Percentiles rank a stretch among this genome's conserved stretches.
Conservation (phyloP, 2,888 invertebrate species). For the Agriopis leucophaearia region DNA sequence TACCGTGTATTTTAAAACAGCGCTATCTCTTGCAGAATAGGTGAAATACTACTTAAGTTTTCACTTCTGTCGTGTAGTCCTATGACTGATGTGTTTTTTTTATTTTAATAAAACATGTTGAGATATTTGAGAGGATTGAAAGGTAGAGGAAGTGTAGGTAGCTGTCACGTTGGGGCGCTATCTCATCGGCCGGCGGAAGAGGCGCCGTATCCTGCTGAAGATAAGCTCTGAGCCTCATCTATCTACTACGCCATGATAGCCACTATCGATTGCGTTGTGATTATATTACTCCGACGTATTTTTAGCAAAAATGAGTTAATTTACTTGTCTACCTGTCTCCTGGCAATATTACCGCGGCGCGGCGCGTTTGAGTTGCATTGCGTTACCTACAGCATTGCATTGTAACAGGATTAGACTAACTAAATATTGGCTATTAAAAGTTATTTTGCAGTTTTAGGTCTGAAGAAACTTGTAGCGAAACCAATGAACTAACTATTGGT, state of each 20-base stretch:
- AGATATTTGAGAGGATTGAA: slow-evolving; percentile 19
- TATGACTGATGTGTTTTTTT: too few species aligned
- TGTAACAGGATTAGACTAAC: neutral
- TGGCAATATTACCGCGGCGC: neutral
- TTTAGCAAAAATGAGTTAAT: neutral
- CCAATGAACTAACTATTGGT: too few species aligned
- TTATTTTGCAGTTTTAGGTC: neutral
- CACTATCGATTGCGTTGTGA: slow-evolving; percentile 18
- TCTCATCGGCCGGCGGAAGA: slow-evolving; percentile 64
- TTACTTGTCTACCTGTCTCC: neutral
- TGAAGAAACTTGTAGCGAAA: too few species aligned
- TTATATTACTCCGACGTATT: slow-evolving; percentile 1
- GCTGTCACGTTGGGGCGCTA: slow-evolving; percentile 51
- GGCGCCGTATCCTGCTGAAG: slow-evolving; percentile 68
- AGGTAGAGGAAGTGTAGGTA: slow-evolving; percentile 52
- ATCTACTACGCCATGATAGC: slow-evolving; percentile 49
- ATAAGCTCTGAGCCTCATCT: slow-evolving; percentile 72
- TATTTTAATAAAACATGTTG: slow-evolving; percentile 1
- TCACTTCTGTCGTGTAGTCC: too few species aligned
- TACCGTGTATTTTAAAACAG: too few species aligned
- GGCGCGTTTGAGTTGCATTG: too few species aligned
- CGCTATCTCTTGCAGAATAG: too few species aligned
- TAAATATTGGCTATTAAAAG: neutral
- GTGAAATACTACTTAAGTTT: too few species aligned
- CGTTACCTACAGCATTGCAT: too few species aligned